These are phyloP conservation scores for Silvanus unidentatus DNA, from an alignment of 2,888 invertebrate species.

Conservation along the genomic window DNA sequence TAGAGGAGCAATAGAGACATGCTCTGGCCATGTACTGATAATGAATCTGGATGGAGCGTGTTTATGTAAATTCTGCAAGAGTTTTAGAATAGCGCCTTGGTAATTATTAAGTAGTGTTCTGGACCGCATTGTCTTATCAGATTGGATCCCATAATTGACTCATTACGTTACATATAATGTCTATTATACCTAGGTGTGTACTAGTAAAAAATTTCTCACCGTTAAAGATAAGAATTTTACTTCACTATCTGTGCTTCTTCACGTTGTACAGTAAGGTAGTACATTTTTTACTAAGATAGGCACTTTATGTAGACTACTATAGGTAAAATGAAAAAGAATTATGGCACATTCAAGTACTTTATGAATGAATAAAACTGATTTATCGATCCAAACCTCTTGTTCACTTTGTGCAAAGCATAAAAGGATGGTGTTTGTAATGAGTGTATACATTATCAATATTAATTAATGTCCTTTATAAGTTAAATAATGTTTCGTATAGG, in stretches of 20 bases:
- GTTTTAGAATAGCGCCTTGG: conserved; percentile 36
- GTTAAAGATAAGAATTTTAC: conserved; percentile 39
- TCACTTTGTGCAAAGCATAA: too few relatives aligned
- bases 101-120: conserved; percentile 44
- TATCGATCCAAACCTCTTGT: too few relatives aligned
- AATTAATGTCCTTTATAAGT: too few relatives aligned
- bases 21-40: conserved; percentile 30
- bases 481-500: too few relatives aligned
- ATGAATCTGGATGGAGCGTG: conserved; percentile 41
- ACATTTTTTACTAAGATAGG: too few relatives aligned
- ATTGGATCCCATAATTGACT: conserved; percentile 45
- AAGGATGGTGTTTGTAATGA: too few relatives aligned
- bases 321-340: too few relatives aligned
- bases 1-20: conserved; percentile 26
- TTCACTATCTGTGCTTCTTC: conserved; percentile 28
- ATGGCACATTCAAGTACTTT: too few relatives aligned
- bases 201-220: conserved; percentile 45
- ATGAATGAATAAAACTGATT: too few relatives aligned
- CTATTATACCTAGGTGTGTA: conserved; percentile 38
- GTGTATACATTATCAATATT: too few relatives aligned
- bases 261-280: too few relatives aligned
- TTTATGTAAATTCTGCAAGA: conserved; percentile 43
- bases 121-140: conserved; percentile 42
- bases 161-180: conserved; percentile 41
- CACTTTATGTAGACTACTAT: too few relatives aligned